phyloP scores from a whole-genome alignment of 2,888 invertebrate species.

The Gymnocheta viridis region DNA sequence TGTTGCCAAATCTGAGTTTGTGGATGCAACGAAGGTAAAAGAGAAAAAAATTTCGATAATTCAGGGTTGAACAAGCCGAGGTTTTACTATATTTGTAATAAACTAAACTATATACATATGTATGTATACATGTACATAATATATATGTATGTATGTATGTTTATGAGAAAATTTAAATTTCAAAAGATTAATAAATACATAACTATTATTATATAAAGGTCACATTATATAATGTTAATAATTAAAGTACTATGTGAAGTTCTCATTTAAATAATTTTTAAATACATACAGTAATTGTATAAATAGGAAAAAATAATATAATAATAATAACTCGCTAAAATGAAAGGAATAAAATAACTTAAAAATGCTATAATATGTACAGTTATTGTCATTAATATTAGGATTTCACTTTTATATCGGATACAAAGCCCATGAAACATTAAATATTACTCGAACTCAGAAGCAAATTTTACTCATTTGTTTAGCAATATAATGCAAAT shows the following conservation, averaged over 20 bases:
- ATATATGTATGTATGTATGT: constrained; percentile 39
- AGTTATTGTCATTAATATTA: no score
- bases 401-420: no score
- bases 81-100: constrained; percentile 68
- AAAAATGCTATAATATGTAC: constrained; percentile 56
- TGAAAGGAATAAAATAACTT: constrained; percentile 32
- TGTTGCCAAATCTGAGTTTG: no score
- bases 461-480: no score
- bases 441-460: no score
- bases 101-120: constrained; percentile 48
- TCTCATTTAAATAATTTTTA: constrained; percentile 74
- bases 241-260: constrained; percentile 54
- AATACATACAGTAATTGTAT: constrained; percentile 19
- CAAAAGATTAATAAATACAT: constrained; percentile 65
- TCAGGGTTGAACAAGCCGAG: no score
- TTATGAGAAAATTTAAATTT: constrained; percentile 21
- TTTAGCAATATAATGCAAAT: no score
- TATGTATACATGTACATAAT: constrained; percentile 52
- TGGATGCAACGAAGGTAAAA: no score
- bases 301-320: constrained; percentile 28
- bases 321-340: constrained; percentile 44
- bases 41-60: no score
- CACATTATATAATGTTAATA: constrained; percentile 66
- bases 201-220: constrained; percentile 57
- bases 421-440: no score